Evolutionary conservation across 2,113 vertebrate species (phyloP).

Genomic region (Rallus limicola): DNA sequence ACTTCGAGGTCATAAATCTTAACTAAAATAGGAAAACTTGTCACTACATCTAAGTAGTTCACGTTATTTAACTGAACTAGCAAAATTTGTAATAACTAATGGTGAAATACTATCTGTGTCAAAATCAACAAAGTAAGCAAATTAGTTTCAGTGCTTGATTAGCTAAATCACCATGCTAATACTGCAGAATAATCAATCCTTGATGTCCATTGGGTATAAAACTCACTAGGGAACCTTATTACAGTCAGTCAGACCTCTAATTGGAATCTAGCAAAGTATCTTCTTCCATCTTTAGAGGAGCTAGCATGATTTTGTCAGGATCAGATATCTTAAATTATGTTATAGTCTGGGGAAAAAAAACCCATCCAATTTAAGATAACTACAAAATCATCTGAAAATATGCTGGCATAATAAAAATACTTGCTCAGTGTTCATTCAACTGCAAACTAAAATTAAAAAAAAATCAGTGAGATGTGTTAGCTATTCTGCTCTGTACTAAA

Average conservation of each 20-base stretch:
- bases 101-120: neutral
- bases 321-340: neutral
- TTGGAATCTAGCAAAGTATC: neutral
- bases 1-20: neutral
- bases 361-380: neutral
- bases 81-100: neutral
- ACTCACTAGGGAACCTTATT: neutral
- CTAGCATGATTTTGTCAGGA: neutral
- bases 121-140: slow-evolving; percentile 3
- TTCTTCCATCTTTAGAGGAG: neutral
- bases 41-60: neutral
- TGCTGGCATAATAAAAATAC: neutral
- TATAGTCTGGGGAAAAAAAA: neutral
- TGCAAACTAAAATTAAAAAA: neutral
- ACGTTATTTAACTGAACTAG: neutral
- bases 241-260: neutral
- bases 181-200: neutral
- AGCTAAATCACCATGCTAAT: neutral
- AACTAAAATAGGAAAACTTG: neutral
- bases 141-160: neutral
- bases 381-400: neutral
- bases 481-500: neutral
- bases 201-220: neutral
- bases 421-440: neutral
- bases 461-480: neutral